phyloP scores from a whole-genome alignment of 2,797 vertebrate genomes.

The Esox masquinongy region DNA sequence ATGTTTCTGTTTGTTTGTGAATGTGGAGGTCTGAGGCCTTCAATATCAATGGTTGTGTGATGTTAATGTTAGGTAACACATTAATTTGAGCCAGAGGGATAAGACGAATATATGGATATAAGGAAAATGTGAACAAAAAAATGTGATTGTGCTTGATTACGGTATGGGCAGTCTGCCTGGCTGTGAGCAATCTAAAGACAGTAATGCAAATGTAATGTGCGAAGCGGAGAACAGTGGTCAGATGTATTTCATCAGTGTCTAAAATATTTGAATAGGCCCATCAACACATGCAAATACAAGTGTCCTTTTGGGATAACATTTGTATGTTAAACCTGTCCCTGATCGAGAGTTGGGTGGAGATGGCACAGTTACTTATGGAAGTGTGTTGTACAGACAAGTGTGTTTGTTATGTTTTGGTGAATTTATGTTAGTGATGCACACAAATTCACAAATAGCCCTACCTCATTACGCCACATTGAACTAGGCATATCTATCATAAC shows the following conservation, averaged over 20 bases:
- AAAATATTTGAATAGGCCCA: slow-evolving; percentile 51
- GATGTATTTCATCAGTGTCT: neutral
- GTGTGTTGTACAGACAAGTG: neutral
- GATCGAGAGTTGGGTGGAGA: neutral
- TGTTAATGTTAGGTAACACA: neutral
- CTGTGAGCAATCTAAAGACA: neutral
- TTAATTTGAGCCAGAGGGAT: neutral
- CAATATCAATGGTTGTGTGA: neutral
- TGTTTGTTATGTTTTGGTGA: neutral
- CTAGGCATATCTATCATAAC: neutral
- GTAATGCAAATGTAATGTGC: slow-evolving; percentile 22
- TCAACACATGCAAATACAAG: slow-evolving; percentile 53
- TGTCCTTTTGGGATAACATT: slow-evolving; percentile 32
- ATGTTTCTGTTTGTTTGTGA: slow-evolving; percentile 13
- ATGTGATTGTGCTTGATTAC: neutral
- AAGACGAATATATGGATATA: neutral
- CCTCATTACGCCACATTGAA: neutral
- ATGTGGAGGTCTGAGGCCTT: neutral
- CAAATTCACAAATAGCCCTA: neutral
- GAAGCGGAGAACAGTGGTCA: slow-evolving; percentile 14
- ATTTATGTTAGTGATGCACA: neutral
- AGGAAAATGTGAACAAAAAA: neutral
- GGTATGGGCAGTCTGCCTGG: neutral
- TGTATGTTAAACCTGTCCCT: slow-evolving; percentile 45
- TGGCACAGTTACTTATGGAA: neutral